Base-by-base conservation (phyloP, 2,888 invertebrate species). In the Tuberolachnus salignus region DNA sequence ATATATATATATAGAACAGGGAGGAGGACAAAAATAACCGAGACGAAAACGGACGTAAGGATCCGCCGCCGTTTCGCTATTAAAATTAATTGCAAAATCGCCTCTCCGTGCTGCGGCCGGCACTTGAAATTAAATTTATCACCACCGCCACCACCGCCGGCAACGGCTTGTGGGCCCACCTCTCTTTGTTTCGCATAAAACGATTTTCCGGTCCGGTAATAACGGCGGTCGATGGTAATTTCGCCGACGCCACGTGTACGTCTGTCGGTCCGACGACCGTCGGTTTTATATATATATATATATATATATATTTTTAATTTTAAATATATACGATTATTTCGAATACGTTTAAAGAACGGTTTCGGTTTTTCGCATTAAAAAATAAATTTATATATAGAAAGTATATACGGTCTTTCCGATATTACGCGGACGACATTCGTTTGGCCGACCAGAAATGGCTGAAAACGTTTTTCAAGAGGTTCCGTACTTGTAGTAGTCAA, bases 171-270 rank as follows among this genome's bases (percentile, higher is more conserved):
- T n/a, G 71, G 23, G 11, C 71, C 44, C 49, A n/a, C 59, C 19
- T 44, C 49, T 46, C 57, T 67, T 78, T 78, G 67, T 78, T 67
- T 59, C 46, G 59, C 16, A 16, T 67, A 59, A 67, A 75, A 46
- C 67, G 57, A 75, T 75, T 75, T 75, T 75, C 67, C 75, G 57
- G 75, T 67, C 57, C 75, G 66, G 34, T 49, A 49, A 67, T 44
- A 64, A 73, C 63, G 21, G 21, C 66, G 74, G 74, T 46, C 26
- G 63, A 53, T 44, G 64, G 55, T 26, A 57, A 57, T 55, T 75
- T 46, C n/a, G 42, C 19, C 46, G 66, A 21, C 14, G 51, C 21
- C 34, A 34, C 16, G 59, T 61, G 49, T 26, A 46, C 46, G 13
- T 13, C 9, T n/a, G 19, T 49, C 19, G 13, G 46, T 46, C 19